phyloP scores from a whole-genome alignment of 1,140 invertebrate genomes.

The Eubasilissa regina region DNA sequence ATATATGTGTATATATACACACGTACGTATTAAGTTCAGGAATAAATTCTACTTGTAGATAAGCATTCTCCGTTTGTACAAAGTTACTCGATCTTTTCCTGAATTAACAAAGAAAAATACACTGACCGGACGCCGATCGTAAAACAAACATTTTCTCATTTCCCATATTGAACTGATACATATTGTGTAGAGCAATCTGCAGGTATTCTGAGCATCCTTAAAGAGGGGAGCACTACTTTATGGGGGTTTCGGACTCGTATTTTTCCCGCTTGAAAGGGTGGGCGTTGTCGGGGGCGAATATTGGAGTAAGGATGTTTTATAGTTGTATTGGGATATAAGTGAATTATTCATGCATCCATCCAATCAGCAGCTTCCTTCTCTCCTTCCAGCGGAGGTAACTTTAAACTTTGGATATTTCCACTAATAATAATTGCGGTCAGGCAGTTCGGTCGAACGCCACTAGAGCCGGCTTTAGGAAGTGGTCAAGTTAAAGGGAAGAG shows the following conservation, averaged over 20 bases:
- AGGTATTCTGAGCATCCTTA: constrained; percentile 46
- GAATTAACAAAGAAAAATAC: constrained; percentile 44
- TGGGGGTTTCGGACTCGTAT: constrained; percentile 57
- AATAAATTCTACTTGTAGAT: not conserved
- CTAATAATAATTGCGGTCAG: constrained; percentile 33
- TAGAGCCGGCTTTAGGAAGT: not conserved
- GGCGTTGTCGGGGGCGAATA: not conserved
- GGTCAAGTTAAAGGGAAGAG: not conserved
- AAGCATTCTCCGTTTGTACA: constrained; percentile 28
- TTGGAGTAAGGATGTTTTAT: constrained; percentile 54
- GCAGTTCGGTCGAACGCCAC: constrained; percentile 14
- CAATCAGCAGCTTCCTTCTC: constrained; percentile 52
- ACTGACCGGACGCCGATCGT: constrained; percentile 23
- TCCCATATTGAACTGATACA: constrained; percentile 44
- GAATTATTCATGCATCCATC: constrained; percentile 61
- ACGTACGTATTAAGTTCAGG: not conserved
- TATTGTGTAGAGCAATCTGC: constrained; percentile 44
- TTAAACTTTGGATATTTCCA: constrained; percentile 58
- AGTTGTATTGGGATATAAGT: constrained; percentile 57
- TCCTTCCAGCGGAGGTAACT: constrained; percentile 40
- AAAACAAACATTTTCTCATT: constrained; percentile 44
- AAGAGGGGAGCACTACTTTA: constrained; percentile 52
- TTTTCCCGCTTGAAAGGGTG: constrained; percentile 16
- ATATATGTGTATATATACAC: constrained; percentile 7
- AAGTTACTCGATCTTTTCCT: constrained; percentile 39